Conservation (phyloP, 2,113 vertebrate species). For the Periophthalmodon schlosseri region DNA sequence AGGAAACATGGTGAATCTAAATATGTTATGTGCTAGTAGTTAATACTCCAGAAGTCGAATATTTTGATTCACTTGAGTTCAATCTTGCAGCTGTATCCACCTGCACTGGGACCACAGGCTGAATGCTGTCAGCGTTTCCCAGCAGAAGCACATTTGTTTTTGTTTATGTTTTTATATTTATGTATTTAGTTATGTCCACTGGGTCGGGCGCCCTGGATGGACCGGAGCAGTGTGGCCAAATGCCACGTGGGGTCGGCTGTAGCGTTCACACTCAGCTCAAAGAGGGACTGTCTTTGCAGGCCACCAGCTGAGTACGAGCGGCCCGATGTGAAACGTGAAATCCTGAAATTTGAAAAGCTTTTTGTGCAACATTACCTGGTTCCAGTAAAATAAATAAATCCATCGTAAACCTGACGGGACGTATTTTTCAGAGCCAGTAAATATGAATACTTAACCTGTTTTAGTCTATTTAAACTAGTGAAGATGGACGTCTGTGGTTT, state of each 20-base stretch:
- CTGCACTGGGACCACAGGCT: conserved; percentile 26
- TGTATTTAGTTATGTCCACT: neutral
- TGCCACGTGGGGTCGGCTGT: neutral
- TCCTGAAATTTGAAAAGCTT: neutral
- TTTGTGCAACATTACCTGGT: neutral
- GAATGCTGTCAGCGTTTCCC: conserved; percentile 17
- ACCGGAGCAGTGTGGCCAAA: conserved; percentile 12
- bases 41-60: no score
- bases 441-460: no score
- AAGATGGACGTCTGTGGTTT: no score
- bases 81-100: neutral
- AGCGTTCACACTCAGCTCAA: conserved; percentile 1
- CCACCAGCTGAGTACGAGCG: neutral
- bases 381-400: neutral
- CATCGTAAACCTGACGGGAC: no score
- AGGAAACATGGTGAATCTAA: no score
- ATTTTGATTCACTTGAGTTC: no score
- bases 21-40: no score
- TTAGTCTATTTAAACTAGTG: no score
- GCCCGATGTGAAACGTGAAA: neutral
- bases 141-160: neutral
- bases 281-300: neutral
- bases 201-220: conserved; percentile 11
- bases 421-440: neutral
- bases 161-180: no score